phyloP scores from a whole-genome alignment of 2,797 vertebrate species.

The Syndactyla subalaris region DNA sequence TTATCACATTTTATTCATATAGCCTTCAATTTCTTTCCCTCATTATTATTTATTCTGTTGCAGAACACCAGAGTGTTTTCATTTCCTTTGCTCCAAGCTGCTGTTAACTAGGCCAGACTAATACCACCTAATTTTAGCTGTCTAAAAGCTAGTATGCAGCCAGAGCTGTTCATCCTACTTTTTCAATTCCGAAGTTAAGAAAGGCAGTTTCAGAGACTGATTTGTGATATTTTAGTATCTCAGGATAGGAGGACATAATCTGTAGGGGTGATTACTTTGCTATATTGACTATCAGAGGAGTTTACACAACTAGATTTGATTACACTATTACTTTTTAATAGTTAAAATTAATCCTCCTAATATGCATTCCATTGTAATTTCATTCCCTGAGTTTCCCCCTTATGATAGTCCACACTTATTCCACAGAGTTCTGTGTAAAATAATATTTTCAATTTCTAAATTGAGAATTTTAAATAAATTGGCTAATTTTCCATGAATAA shows the following conservation, averaged over 20 bases:
- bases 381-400: neutral
- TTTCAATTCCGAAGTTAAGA: neutral
- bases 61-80: neutral
- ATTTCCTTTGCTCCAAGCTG: neutral
- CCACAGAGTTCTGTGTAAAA: neutral
- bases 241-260: neutral
- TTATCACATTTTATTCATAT: fast-evolving
- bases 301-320: neutral
- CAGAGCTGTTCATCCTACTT: neutral
- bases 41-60: neutral
- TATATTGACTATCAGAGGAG: neutral
- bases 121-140: neutral
- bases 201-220: neutral
- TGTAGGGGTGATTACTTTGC: neutral
- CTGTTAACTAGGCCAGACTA: neutral
- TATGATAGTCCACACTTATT: neutral
- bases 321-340: neutral
- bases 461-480: neutral
- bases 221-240: fast-evolving
- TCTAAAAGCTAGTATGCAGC: neutral
- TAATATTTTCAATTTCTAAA: neutral
- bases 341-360: neutral
- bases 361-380: neutral
- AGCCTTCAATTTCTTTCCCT: neutral
- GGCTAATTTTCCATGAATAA: neutral